Conservation (phyloP, 2,888 invertebrate genomes). For the Pherbina coryleti region DNA sequence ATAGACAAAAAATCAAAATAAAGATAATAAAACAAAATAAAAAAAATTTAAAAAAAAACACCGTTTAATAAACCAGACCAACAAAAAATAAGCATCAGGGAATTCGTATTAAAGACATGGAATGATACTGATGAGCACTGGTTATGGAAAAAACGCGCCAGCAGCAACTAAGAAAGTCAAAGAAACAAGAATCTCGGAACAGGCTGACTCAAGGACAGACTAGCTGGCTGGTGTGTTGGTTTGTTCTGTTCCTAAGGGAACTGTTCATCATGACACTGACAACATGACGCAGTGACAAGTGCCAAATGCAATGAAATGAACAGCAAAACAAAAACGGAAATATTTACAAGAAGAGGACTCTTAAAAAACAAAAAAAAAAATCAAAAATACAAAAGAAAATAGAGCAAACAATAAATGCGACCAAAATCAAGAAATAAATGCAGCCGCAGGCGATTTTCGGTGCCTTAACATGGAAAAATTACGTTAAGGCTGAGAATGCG, state of each 20-base stretch:
- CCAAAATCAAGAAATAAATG: conserved; percentile 14
- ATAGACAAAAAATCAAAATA: too few relatives aligned
- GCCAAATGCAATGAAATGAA: conserved; percentile 41
- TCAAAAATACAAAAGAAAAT: neutral
- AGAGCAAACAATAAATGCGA: neutral
- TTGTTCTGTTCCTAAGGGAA: too few relatives aligned
- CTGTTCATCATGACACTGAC: conserved; percentile 62
- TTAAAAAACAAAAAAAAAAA: neutral
- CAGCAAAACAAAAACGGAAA: conserved; percentile 7
- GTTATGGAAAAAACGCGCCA: neutral
- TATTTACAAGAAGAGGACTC: neutral
- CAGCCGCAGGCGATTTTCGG: conserved; percentile 1
- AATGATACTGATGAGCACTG: neutral
- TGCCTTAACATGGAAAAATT: conserved; percentile 5
- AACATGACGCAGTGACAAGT: conserved; percentile 57
- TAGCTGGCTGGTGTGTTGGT: too few relatives aligned
- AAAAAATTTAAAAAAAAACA: neutral
- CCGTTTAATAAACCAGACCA: conserved; percentile 26
- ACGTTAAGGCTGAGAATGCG: conserved; percentile 6
- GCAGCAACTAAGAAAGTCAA: neutral
- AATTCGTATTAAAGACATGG: conserved; percentile 27
- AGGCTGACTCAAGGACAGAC: neutral
- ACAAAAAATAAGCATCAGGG: conserved; percentile 22
- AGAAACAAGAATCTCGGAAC: neutral
- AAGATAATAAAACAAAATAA: neutral